Conservation (phyloP, 2,888 invertebrate genomes). For the Apamea crenata region DNA sequence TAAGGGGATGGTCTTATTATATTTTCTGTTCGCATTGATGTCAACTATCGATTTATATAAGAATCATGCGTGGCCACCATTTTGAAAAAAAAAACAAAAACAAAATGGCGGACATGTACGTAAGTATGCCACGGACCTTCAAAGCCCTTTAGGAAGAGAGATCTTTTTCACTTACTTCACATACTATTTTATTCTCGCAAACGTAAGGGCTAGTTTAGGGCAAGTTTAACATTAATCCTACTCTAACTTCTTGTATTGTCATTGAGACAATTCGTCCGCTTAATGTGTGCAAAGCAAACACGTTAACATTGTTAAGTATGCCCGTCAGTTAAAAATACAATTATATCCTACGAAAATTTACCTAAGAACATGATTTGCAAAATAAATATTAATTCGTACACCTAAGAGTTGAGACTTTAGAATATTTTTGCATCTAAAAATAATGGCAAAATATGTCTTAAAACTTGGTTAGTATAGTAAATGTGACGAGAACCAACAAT, state of each 20-base stretch:
- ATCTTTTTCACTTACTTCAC: conserved; percentile 13
- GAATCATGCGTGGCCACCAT: neutral
- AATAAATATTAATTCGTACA: conserved; percentile 49
- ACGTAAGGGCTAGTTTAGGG: conserved; percentile 22
- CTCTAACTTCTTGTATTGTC: conserved; percentile 41
- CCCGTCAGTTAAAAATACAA: conserved; percentile 18
- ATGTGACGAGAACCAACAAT: conserved; percentile 44
- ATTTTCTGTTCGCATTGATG: neutral
- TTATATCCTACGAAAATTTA: conserved; percentile 42
- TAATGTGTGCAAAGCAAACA: conserved; percentile 36
- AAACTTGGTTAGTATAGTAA: conserved; percentile 24
- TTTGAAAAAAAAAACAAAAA: neutral
- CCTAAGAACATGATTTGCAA: conserved; percentile 43
- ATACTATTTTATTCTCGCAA: conserved; percentile 18
- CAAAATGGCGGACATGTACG: neutral
- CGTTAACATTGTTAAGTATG: conserved; percentile 31
- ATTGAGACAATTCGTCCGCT: conserved; percentile 45
- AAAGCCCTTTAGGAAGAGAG: conserved; percentile 5
- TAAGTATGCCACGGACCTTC: neutral
- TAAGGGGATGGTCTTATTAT: neutral
- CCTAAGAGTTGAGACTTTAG: conserved; percentile 36
- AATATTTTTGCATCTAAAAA: conserved; percentile 46
- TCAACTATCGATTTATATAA: neutral
- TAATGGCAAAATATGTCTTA: conserved; percentile 56
- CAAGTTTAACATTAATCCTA: conserved; percentile 42